Evolutionary conservation across 2,113 vertebrate genomes (phyloP), one percentile per base, ranked within the genome.

Genomic region (Scomber scombrus): DNA sequence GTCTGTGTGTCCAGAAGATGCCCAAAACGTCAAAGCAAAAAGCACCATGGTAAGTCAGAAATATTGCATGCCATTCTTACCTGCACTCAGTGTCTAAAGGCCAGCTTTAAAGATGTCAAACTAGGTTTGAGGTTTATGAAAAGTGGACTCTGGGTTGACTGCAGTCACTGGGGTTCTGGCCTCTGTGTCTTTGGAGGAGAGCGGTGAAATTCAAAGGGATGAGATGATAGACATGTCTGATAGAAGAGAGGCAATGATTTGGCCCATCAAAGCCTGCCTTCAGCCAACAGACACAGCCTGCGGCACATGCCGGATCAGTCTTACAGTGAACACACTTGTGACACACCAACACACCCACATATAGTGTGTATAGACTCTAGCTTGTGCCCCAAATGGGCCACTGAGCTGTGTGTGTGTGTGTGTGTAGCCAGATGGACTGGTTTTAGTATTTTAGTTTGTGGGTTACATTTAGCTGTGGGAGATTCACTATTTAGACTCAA

Each of bases 241-340:
- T 82, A 71, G 85, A 90, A 88, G 88, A 85, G 81, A 92, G 84
- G 83, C 80, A 70, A 83, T 81, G 84, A 88, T 93, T 91, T 86
- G 82, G 80, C 75, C 89, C 91, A 89, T 93, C 88, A 89, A 90
- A 93, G 89, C 56, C 82, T 71, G 75, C 80, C 78, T 84, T 88
- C 87, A 85, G 88, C 87, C 86, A 91, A 90, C 89, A 93, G 88
- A 91, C 88, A 88, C 84, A 82, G 90, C 87, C 91, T 87, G 84
- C 51, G 86, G 90, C 84, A 67, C 68, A 85, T 81, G 61, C 75
- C 60, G 69, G 81, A 89, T 91, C 83, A 61, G 63, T 55, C 87
- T 74, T 70, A 81, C 58, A 15, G 66, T 45, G 78, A 87, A 84
- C 64, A 69, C 40, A 19, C 73, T 67, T 29, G 26, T 49, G 31